Base-by-base conservation (phyloP, 2,888 invertebrate species). In the Altica lythri region DNA sequence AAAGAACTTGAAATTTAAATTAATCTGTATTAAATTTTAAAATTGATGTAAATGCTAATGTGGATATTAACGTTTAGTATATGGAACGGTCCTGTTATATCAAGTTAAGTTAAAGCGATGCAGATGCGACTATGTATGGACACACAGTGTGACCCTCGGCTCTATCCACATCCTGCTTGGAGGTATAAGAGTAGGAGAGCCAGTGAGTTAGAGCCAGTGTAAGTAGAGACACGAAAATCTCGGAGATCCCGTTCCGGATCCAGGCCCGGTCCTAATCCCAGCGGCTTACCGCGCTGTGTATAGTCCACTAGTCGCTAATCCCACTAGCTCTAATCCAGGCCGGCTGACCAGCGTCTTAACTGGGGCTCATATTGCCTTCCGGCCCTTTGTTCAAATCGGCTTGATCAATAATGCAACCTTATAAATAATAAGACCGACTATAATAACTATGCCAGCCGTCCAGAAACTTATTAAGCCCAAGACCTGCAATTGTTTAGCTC, bases 311-410 rank as follows among this genome's bases (percentile, higher is more conserved):
- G 71, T 74, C 75, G 76, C 75, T 77, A 76, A 77, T 77, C 76
- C 76, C 74, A 72, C 72, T 69, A 71, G 74, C 71, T 73, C 70
- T 77, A 77, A 77, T 77, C 77, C 75, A 75, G 72, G 71, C 73
- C 69, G 72, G 74, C 76, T 76, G 77, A 76, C 77, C 77, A 75
- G 72, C 76, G 77, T 77, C 76, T 77, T 77, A 76, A 76, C 76
- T 76, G 69, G 71, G 73, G 75, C 72, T 76, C 76, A 76, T 75
- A 75, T 75, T 75, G 76, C 75, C 75, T 75, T 75, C 74, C 75
- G 75, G 74, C 67, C 75, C 75, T 75, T 76, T 76, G 75, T 75
- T 75, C 70, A 65, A 66, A 65, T 67, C 68, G 65, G 62, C 65
- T 68, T 75, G 75, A 76, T 76, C 76, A 75, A 76, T 76, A 76